Percentiles rank a stretch among this genome's conserved stretches.
phyloP scores from a whole-genome alignment of 1,140 invertebrate genomes.

The Heliconius hermathena region DNA sequence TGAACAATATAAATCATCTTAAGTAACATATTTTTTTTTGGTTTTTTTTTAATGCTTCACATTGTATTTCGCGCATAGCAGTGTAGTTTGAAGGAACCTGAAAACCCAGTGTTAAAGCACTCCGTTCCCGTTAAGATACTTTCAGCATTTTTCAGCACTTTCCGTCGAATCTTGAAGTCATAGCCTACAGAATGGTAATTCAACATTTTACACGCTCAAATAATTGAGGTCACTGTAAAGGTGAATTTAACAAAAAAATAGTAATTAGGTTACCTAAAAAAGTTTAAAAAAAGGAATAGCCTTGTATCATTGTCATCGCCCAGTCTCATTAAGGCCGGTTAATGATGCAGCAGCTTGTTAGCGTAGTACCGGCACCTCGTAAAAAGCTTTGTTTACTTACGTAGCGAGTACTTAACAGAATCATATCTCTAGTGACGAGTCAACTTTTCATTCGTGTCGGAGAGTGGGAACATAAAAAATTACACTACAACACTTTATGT shows the following conservation, averaged over 20 bases:
- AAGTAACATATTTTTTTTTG: too few species aligned
- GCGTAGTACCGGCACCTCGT: conserved; percentile 36
- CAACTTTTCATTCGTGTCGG: neutral
- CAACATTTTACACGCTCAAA: neutral
- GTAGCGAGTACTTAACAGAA: conserved; percentile 13
- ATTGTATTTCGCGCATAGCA: too few species aligned
- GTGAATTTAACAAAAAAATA: neutral
- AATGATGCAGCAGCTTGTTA: conserved; percentile 42
- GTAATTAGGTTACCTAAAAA: conserved; percentile 21
- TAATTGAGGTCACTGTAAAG: conserved; percentile 1
- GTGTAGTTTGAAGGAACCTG: too few species aligned
- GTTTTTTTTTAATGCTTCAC: too few species aligned
- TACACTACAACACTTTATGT: neutral
- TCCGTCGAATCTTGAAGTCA: too few species aligned
- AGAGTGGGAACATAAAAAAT: neutral
- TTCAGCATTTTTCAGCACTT: too few species aligned
- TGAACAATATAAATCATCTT: too few species aligned
- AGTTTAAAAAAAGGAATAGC: conserved; percentile 21
- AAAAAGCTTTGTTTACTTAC: conserved; percentile 29
- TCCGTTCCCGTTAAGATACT: too few species aligned
- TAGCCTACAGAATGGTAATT: neutral
- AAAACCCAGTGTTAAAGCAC: too few species aligned
- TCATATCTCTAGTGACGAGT: conserved; percentile 15
- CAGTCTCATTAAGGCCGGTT: conserved; percentile 34
- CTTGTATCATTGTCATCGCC: conserved; percentile 21